A percentile compares a stretch with the other conserved stretches of the same genome.
phyloP scores from a whole-genome alignment of 2,888 invertebrate species.

The Chloroclystis v-ata region DNA sequence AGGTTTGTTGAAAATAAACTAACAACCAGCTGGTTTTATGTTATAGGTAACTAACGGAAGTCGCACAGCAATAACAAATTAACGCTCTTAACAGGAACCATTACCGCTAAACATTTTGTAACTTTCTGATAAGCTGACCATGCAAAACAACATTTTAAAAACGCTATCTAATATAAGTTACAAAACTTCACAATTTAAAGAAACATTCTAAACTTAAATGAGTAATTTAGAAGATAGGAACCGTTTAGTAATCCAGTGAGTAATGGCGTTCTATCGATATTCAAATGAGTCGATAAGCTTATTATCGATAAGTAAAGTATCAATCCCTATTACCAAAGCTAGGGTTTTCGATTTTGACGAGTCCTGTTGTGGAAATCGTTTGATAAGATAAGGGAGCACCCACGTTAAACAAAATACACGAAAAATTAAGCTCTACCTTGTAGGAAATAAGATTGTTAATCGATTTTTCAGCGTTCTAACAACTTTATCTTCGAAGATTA shows the following conservation, averaged over 20 bases:
- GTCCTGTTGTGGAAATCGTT: slow-evolving; percentile 18
- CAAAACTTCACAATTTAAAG: slow-evolving; percentile 22
- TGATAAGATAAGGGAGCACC: slow-evolving; percentile 51
- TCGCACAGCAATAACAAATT: no score
- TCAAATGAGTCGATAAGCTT: slow-evolving; percentile 34
- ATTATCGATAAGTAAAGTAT: slow-evolving; percentile 40
- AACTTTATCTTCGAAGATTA: slow-evolving; percentile 2
- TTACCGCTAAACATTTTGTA: no score
- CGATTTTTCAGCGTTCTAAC: no score
- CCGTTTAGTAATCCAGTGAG: slow-evolving; percentile 20
- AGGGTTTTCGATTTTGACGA: slow-evolving; percentile 27
- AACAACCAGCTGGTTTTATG: no score
- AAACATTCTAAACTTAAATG: slow-evolving; percentile 10
- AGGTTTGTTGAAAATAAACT: no score
- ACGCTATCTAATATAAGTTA: slow-evolving; percentile 17
- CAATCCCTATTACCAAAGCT: slow-evolving; percentile 49
- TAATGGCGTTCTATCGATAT: slow-evolving; percentile 24
- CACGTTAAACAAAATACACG: slow-evolving; percentile 44
- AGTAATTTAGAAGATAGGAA: slow-evolving; percentile 24
- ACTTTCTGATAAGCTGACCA: background rate
- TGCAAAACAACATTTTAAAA: background rate
- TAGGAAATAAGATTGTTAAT: background rate
- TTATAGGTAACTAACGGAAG: no score
- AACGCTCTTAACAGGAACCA: no score
- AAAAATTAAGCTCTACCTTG: slow-evolving; percentile 16